Base-by-base conservation (phyloP, 2,797 vertebrate species). In the Artibeus jamaicensis region DNA sequence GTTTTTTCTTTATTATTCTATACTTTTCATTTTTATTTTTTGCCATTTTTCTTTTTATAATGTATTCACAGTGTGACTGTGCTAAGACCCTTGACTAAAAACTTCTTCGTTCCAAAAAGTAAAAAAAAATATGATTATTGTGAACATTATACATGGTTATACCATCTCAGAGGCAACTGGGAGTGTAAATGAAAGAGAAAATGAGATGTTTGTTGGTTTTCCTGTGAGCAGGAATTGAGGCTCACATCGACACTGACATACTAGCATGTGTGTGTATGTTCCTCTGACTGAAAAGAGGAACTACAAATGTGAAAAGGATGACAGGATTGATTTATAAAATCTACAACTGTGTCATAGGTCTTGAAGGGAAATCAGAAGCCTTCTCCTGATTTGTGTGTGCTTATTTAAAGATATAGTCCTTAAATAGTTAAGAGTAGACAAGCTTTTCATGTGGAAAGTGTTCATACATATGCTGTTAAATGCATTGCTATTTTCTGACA, bases 41-140 rank as follows among this genome's bases (percentile, higher is more conserved):
- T n/a, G 26, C 21, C 7, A 42, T 70, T 88, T 95, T 74, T 24
- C 34, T 39, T 94, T 96, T 96, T 76, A 76, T 85, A 15, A 68
- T 89, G 37, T 55, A 59, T 83, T 93, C 42, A 93, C 3, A 24
- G 5, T 95, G n/a, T 94, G 42, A 59, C 22, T 73, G 5, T 59
- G 5, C 8, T 86, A 46, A n/a, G 10, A 46, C 57, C 26, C 21
- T 94, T 93, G 26, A 78, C 26, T 76, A 74, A 95, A 93, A 79
- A 71, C 0, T 68, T 83, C 0, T 68, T 53, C 53, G 3, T 42
- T 78, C 46, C 55, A 10, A 73, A 65, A 73, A 65, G 5, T 19
- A 73, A 82, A 53, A 82, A 53, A 83, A 86, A 82, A 59, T 86
- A 42, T 62, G 48, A 37, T 93, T 88, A 74, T 55, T 21, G 32